Base-by-base conservation (phyloP, 2,888 invertebrate genomes). In the Agapetus fuscipes region DNA sequence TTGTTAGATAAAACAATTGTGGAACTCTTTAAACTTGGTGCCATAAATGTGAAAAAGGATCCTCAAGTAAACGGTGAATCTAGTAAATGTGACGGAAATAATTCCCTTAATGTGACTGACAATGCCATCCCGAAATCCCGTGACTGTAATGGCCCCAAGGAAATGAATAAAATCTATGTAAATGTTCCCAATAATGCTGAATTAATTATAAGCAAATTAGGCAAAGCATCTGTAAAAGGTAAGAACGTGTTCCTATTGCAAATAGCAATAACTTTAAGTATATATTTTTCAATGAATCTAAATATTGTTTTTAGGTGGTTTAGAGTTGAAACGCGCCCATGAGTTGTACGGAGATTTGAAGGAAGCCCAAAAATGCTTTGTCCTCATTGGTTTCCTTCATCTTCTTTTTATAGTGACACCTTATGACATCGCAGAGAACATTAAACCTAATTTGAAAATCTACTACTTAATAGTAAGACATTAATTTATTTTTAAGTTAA, bases 381-480 rank as follows among this genome's bases (percentile, higher is more conserved):
- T 93, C 10, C 68, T 96, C 31, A 62, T 80, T 51, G 85, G 85
- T 49, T 76, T 81, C 54, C 71, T 93, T 25, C 96, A 97, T 61
- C 68, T 97, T 13, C 64, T 96, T 34, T 94, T 86, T 64, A 66
- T 95, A 20, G 82, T 94, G 38, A 84, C 90, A 13, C 86, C 88
- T 10, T 79, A 87, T 56, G 80, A 84, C 53, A 58, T 78, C 42
- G 59, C 69, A 2, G 71, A 72, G 34, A 69, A 71, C 36, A 57
- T 80, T 13, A 64, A 60, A 32, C 76, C 74, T 1, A 62, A 67
- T 50, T 66, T 65, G 43, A 54, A 59, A 30, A 56, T 68, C 32
- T 82, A 78, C 53, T 79, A 78, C 53, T 63, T 72, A 17, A 60
- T 78, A 60, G 81, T 81, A 59, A 64, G 66, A 55, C 20, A 28